Percentiles rank a stretch among this genome's conserved stretches.
These are phyloP conservation scores for Mola mola DNA, from an alignment of 2,113 vertebrate species.

Conservation along the genomic window DNA sequence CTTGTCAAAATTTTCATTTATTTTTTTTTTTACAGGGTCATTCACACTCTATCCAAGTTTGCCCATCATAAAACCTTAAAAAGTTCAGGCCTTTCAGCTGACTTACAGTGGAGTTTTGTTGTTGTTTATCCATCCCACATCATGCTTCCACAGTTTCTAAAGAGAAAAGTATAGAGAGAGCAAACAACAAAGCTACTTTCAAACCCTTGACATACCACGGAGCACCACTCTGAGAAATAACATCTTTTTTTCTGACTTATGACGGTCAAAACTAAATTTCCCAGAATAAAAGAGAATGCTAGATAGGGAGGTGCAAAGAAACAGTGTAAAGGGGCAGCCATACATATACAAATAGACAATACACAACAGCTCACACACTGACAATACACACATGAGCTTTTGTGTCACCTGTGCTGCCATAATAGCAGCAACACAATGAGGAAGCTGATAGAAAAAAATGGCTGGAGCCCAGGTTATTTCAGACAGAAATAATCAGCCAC, in stretches of 20 bases:
- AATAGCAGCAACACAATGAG: slow-evolving; percentile 76
- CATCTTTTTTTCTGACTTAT: neutral
- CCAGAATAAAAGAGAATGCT: slow-evolving; percentile 69
- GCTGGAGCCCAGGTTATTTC: slow-evolving; percentile 51
- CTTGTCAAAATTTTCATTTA: too few relatives aligned
- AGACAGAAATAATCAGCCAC: slow-evolving; percentile 6
- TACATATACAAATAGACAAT: slow-evolving; percentile 54
- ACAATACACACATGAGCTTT: slow-evolving; percentile 73
- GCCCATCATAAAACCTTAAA: neutral
- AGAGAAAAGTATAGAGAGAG: slow-evolving; percentile 20
- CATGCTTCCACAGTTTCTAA: slow-evolving; percentile 80
- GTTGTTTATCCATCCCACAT: slow-evolving; percentile 83
- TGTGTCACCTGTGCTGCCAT: slow-evolving; percentile 63
- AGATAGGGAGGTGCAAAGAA: slow-evolving; percentile 61
- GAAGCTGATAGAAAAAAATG: slow-evolving; percentile 78
- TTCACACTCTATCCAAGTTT: neutral
- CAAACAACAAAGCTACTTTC: neutral
- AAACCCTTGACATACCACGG: too few relatives aligned
- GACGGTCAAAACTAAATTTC: slow-evolving; percentile 9
- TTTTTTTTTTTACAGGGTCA: too few relatives aligned
- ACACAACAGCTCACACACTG: slow-evolving; percentile 51
- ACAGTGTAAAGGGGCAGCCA: slow-evolving; percentile 56
- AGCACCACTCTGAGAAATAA: neutral
- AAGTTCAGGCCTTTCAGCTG: neutral
- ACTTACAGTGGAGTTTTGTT: slow-evolving; percentile 68